Evolutionary conservation across 2,888 invertebrate genomes (phyloP).

Genomic region (Tipula lateralis): DNA sequence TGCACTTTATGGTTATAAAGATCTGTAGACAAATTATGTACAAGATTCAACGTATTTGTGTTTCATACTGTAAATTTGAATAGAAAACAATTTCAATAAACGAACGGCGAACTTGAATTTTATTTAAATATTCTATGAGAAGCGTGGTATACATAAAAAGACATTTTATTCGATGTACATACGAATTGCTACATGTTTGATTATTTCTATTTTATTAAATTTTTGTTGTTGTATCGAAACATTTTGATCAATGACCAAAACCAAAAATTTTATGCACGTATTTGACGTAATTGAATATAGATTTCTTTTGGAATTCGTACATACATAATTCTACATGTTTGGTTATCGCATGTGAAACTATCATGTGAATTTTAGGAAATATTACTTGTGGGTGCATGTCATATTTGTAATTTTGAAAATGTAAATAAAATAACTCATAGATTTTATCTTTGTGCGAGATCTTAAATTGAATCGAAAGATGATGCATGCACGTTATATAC

Average conservation of each 20-base stretch:
- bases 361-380: neutral
- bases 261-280: constrained; percentile 24
- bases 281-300: neutral
- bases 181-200: neutral
- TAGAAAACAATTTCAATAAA: neutral
- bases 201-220: neutral
- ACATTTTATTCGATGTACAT: neutral
- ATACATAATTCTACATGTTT: neutral
- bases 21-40: neutral
- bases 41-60: neutral
- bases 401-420: neutral
- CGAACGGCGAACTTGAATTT: neutral
- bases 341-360: neutral
- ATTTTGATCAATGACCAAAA: neutral
- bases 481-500: neutral
- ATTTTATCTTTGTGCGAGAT: neutral
- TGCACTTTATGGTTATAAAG: neutral
- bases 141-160: neutral
- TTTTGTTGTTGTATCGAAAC: neutral
- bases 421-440: neutral
- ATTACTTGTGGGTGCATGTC: neutral
- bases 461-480: neutral
- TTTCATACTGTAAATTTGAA: neutral
- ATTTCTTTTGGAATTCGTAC: neutral
- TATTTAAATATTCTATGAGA: neutral